A percentile compares a stretch with the other conserved stretches of the same genome.
Evolutionary conservation across 2,888 invertebrate genomes (phyloP).

Genomic region (Amphipoea lucens): DNA sequence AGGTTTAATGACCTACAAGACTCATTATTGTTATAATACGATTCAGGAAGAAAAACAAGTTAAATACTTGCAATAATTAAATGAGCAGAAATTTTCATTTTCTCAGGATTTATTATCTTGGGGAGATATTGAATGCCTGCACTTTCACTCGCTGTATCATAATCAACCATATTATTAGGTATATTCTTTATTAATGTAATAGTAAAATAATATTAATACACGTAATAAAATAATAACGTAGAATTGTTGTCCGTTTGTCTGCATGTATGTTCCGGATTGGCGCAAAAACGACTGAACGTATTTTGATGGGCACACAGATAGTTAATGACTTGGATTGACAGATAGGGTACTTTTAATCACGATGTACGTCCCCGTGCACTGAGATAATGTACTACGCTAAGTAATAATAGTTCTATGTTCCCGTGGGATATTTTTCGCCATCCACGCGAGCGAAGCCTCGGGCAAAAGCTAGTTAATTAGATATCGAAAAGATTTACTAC

Average conservation of each 20-base stretch:
- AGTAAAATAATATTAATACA: neutral
- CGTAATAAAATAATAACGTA: neutral
- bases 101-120: neutral
- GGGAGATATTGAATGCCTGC: neutral
- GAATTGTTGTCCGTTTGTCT: neutral
- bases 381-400: too few species aligned
- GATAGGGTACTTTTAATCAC: neutral
- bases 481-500: neutral
- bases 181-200: neutral
- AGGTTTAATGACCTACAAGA: slow-evolving; percentile 61
- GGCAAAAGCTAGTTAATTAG: neutral
- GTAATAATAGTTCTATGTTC: too few species aligned
- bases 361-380: too few species aligned
- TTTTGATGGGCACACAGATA: neutral
- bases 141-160: slow-evolving; percentile 3
- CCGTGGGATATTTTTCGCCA: neutral
- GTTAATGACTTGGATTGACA: neutral
- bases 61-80: neutral
- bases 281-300: neutral
- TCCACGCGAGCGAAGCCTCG: neutral
- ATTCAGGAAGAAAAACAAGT: slow-evolving; percentile 12
- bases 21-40: slow-evolving; percentile 12
- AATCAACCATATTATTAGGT: slow-evolving; percentile 2
- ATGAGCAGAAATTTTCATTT: neutral
- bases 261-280: neutral